phyloP scores from a whole-genome alignment of 2,113 vertebrate species.

The Phocoena sinus region DNA sequence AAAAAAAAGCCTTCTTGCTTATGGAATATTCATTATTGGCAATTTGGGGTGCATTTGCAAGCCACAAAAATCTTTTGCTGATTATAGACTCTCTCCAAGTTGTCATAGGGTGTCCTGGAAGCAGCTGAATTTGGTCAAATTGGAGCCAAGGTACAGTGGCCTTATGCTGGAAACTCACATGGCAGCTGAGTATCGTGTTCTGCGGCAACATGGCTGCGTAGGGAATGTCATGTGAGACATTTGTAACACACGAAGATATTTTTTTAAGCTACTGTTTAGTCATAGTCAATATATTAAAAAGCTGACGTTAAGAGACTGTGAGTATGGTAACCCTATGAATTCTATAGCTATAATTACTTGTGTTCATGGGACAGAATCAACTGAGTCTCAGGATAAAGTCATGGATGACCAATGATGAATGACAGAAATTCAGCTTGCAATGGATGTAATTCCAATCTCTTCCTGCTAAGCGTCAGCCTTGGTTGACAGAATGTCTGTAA shows the following conservation, averaged over 20 bases:
- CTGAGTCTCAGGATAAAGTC: neutral
- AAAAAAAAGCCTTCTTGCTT: slow-evolving; percentile 38
- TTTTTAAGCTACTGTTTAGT: neutral
- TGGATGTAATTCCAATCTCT: neutral
- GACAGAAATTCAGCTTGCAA: accelerated
- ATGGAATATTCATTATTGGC: slow-evolving; percentile 69
- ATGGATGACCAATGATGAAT: neutral
- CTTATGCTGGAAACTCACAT: neutral
- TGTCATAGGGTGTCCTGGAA: slow-evolving; percentile 50
- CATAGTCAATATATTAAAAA: slow-evolving; percentile 4
- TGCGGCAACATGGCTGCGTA: neutral
- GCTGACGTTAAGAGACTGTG: neutral
- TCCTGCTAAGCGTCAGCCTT: neutral
- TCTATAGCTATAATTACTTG: neutral
- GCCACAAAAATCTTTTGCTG: slow-evolving; percentile 40
- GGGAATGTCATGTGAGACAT: neutral
- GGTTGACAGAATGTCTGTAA: neutral
- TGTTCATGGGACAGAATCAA: neutral
- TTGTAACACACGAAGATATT: neutral
- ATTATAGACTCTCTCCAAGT: slow-evolving; percentile 52
- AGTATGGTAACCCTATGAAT: slow-evolving; percentile 8
- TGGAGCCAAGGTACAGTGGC: slow-evolving; percentile 26
- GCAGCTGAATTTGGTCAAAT: slow-evolving; percentile 8
- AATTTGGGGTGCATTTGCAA: slow-evolving; percentile 61
- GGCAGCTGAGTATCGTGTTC: neutral